Evolutionary conservation across 2,113 vertebrate species (phyloP).

Genomic region (Strix aluco): DNA sequence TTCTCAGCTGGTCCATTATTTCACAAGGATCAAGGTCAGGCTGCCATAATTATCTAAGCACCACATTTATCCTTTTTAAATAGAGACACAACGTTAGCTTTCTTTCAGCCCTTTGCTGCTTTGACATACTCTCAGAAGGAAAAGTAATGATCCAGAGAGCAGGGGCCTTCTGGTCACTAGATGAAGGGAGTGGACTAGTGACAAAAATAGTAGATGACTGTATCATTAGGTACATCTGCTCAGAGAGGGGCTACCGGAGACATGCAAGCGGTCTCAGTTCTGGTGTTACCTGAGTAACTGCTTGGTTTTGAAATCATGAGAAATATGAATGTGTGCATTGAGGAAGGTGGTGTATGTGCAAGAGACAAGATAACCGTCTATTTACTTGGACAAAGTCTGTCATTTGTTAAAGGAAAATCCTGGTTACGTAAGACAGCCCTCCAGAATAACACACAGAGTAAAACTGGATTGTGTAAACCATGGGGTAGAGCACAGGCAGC

Average conservation of each 20-base stretch:
- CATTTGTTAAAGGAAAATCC: background rate
- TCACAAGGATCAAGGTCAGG: conserved; percentile 47
- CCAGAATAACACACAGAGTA: background rate
- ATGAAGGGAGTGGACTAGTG: background rate
- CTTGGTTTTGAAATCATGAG: background rate
- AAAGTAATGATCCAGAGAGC: conserved; percentile 50
- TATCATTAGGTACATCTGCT: conserved; percentile 1
- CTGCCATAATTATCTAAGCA: conserved; percentile 47
- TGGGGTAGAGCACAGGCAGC: background rate
- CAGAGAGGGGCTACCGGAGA: background rate
- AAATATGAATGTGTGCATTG: background rate
- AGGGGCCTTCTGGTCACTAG: conserved; percentile 41
- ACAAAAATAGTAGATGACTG: background rate
- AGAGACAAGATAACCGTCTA: rapidly evolving
- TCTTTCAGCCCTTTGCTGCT: conserved; percentile 16
- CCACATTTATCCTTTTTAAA: conserved; percentile 58
- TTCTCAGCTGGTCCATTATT: conserved; percentile 48
- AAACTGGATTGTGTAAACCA: background rate
- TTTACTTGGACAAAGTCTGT: background rate
- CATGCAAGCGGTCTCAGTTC: background rate
- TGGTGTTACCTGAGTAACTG: background rate
- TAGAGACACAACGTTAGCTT: conserved; percentile 21
- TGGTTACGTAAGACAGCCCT: background rate
- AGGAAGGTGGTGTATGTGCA: background rate
- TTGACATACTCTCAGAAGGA: conserved; percentile 5